Base-by-base conservation (phyloP, 2,888 invertebrate species). In the Galerucella calmariensis region DNA sequence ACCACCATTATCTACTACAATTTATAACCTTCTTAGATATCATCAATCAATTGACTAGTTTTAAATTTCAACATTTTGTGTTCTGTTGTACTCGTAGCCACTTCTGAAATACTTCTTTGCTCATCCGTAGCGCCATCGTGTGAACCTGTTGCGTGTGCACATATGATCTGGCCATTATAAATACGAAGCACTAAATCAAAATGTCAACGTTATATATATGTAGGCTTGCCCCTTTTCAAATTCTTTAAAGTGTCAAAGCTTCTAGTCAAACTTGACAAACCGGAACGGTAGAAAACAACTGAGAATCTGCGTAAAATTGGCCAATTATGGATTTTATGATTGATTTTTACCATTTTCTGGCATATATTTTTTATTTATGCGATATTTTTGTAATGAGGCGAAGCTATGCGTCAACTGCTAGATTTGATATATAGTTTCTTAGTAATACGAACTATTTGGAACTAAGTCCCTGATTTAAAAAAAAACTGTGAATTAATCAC, bases 101-200 rank as follows among this genome's bases (percentile, higher is more conserved):
- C 74, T 65, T 12, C 72, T 53, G 59, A 41, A 68, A 63, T 56
- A 48, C 53, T 44, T 63, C 62, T 62, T 68, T 73, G 69, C 44
- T 65, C 70, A 72, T 75, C 75, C 70, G 72, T 73, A 78, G 78
- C 75, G 78, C 78, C 78, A 72, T 66, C 77, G 78, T 78, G 78
- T 77, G 77, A 78, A 78, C 77, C 78, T 77, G 78, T 78, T 75
- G 69, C 72, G 48, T 35, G 69, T 65, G 48, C 73, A 69, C 51
- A 44, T 67, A 12, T 46, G 11, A 62, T 12, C 53, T 69, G 69
- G 66, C 62, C 66, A 41, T 51, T 46, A 62, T 27, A 27, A 27
- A 27, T 53, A 51, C 51, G 59, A 73, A 24, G 16, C 69, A 61
- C 72, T 78, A 75, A 77, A 78, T 78, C 78, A 78, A 73, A 74